Evolutionary conservation across 2,888 invertebrate genomes (phyloP).

Genomic region (Lasioglossum lativentre): DNA sequence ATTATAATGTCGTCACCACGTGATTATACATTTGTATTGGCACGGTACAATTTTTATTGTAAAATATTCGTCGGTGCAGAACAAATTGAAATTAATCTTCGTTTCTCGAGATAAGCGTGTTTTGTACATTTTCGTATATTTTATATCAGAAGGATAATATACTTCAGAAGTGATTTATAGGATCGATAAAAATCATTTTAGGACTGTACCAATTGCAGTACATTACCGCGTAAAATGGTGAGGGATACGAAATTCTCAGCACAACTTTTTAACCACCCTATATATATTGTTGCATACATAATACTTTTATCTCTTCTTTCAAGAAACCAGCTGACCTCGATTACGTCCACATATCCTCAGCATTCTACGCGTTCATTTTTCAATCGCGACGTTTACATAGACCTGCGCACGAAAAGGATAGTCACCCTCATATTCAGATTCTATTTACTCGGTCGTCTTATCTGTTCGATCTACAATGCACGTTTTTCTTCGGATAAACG

Average conservation of each 20-base stretch:
- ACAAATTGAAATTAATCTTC: too few species aligned
- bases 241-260: neutral
- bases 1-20: neutral
- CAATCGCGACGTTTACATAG: conserved; percentile 1
- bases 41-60: too few species aligned
- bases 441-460: neutral
- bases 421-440: conserved; percentile 1
- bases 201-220: neutral
- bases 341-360: neutral
- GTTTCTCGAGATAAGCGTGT: too few species aligned
- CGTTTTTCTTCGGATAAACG: neutral
- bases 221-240: neutral
- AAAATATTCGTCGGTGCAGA: too few species aligned
- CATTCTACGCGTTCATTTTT: neutral
- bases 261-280: neutral
- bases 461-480: neutral
- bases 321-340: conserved; percentile 6
- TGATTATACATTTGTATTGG: too few species aligned
- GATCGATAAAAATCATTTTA: neutral
- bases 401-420: conserved; percentile 4
- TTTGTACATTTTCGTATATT: too few species aligned
- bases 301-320: neutral
- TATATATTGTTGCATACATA: neutral
- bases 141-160: too few species aligned
- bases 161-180: too few species aligned